Percentiles rank a stretch among this genome's conserved stretches.
Evolutionary conservation across 2,113 vertebrate species (phyloP).

Genomic region (Cephalopterus ornatus): DNA sequence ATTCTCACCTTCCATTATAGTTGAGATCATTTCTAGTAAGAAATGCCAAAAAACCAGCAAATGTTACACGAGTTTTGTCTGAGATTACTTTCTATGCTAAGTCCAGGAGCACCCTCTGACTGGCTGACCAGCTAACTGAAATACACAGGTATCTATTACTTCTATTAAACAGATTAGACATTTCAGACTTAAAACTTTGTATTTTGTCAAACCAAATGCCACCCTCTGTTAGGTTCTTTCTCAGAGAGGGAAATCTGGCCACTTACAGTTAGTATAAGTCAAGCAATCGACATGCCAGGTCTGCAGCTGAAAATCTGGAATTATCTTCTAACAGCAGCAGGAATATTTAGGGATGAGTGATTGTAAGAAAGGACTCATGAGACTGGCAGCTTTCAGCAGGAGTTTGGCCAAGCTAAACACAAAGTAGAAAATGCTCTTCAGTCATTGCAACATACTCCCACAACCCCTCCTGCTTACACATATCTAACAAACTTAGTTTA

Average conservation of each 20-base stretch:
- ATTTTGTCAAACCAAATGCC: conserved; percentile 46
- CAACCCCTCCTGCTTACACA: neutral
- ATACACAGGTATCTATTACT: neutral
- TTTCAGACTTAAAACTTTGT: neutral
- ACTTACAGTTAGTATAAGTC: neutral
- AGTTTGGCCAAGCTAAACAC: conserved; percentile 68
- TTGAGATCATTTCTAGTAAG: neutral
- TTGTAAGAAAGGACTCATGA: conserved; percentile 39
- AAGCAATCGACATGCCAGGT: conserved; percentile 30
- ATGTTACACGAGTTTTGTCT: neutral
- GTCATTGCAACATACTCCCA: neutral
- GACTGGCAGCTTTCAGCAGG: conserved; percentile 8
- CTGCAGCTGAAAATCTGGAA: conserved; percentile 56
- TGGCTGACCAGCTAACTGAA: neutral
- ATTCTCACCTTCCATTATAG: neutral
- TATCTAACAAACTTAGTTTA: neutral
- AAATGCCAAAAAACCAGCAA: neutral
- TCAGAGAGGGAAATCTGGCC: conserved; percentile 42
- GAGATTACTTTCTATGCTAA: conserved; percentile 11
- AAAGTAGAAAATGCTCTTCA: conserved; percentile 50
- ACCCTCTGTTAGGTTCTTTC: conserved; percentile 18
- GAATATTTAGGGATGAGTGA: conserved; percentile 48
- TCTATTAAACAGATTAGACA: neutral
- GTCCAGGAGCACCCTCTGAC: neutral
- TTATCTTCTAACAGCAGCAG: conserved; percentile 44